phyloP scores from a whole-genome alignment of 2,888 invertebrate genomes.

The Eristalis tenax region DNA sequence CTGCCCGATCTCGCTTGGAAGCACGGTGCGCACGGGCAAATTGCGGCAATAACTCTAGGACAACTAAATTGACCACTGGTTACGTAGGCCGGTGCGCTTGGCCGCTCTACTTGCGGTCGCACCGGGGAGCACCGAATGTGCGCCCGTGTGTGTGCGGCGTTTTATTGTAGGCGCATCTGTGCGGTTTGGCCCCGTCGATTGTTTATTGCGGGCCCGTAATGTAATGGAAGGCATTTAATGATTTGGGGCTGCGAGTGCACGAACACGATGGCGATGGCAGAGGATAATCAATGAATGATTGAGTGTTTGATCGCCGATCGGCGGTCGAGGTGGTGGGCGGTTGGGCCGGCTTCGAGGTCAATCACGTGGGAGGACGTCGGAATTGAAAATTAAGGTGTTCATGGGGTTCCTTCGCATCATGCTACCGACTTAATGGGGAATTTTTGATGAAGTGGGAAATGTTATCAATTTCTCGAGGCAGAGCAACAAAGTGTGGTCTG shows the following conservation, averaged over 20 bases:
- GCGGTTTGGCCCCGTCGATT: background rate
- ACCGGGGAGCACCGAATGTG: background rate
- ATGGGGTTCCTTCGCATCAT: background rate
- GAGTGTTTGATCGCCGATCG: conserved; percentile 36
- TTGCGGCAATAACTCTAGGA: conserved; percentile 46
- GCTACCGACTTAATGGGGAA: background rate
- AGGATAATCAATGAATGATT: conserved; percentile 49
- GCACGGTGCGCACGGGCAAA: conserved; percentile 47
- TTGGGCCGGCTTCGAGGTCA: conserved; percentile 20
- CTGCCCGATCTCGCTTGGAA: conserved; percentile 23
- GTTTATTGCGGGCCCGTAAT: conserved; percentile 38
- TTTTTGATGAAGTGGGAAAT: conserved; percentile 15
- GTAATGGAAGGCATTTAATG: conserved; percentile 63
- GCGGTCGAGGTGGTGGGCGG: conserved; percentile 20
- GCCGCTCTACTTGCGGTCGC: background rate
- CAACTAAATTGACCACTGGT: conserved; percentile 40
- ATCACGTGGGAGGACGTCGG: conserved; percentile 39
- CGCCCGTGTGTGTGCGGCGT: conserved; percentile 24
- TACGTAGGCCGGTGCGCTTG: background rate
- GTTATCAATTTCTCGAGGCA: conserved; percentile 1
- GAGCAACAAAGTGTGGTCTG: background rate
- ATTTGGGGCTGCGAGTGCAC: conserved; percentile 55
- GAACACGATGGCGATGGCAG: conserved; percentile 38
- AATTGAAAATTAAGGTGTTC: conserved; percentile 41
- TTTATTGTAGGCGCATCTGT: conserved; percentile 54